Evolutionary conservation across 2,113 vertebrate genomes (phyloP).

Genomic region (Riparia riparia): DNA sequence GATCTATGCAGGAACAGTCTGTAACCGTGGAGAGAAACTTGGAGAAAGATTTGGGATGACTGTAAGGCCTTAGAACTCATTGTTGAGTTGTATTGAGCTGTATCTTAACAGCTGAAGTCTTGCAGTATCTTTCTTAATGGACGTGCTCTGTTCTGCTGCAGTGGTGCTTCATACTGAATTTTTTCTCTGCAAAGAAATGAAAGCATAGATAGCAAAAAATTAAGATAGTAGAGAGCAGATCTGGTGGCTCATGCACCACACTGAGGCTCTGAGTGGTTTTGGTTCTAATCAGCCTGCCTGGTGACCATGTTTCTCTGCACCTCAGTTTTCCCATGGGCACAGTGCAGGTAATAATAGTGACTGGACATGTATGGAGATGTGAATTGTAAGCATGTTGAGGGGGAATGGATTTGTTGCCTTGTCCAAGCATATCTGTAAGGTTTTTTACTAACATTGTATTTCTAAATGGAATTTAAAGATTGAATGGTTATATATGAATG

Average conservation of each 20-base stretch:
- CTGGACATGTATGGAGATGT: background rate
- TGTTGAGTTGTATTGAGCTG: background rate
- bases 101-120: background rate
- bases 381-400: background rate
- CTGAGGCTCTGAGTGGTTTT: background rate
- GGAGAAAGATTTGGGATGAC: background rate
- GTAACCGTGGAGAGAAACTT: background rate
- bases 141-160: background rate
- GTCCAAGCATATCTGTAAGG: background rate
- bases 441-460: background rate
- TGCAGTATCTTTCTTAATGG: background rate
- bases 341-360: background rate
- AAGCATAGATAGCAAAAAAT: background rate
- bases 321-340: background rate
- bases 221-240: background rate
- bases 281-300: background rate
- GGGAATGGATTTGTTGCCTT: background rate
- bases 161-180: background rate
- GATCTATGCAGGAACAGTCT: background rate
- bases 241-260: background rate
- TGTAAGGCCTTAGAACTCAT: background rate
- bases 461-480: constrained; percentile 4
- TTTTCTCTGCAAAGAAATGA: background rate
- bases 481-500: background rate
- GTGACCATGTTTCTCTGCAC: fast-evolving